Evolutionary conservation across 2,113 vertebrate genomes (phyloP), one percentile per base, ranked within the genome.

Genomic region (Plotosus lineatus): DNA sequence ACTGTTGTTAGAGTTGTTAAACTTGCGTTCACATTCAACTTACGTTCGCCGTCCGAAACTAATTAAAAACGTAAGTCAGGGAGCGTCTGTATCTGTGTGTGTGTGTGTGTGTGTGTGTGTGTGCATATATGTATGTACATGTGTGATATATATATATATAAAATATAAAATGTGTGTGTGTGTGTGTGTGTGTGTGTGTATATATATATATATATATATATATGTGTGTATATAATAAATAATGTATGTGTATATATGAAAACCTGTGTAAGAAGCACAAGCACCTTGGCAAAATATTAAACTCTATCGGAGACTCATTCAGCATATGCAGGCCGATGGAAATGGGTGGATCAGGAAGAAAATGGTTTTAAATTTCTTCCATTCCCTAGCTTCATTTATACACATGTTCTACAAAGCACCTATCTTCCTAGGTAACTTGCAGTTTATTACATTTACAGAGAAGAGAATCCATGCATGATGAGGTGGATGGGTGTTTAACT

Each of bases 291-390:
- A 31, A 66, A 23, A n/a, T 17, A 40, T 68, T 4, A 58, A 21
- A 71, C 78, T 7, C 51, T 60, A n/a, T 79, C 56, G 46, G 28
- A 71, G 19, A 71, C 51, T 44, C 3, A 40, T 14, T 4, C n/a
- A 55, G 6, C 78, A 69, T 42, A 23, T 44, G 19, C 50, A 78
- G 11, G 31, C 48, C n/a, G 9, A 26, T 71, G 51, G 51, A 69
- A 79, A 56, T 44, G 60, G 36, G 36, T 53, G 38, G 65, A 71
- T 58, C 50, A 44, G 51, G 50, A 71, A 71, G 38, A 46, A 40
- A 28, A 55, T 28, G 36, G 14, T 50, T 21, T 48, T 48, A 56
- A 71, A 48, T 19, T 3, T 23, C 4, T 72, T 48, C 28, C 14
- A 38, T 21, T 73, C 48, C 40, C 66, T 61, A 46, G 4, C 19